Conservation (phyloP, 2,113 vertebrate genomes). For the Glaucidium brasilianum region DNA sequence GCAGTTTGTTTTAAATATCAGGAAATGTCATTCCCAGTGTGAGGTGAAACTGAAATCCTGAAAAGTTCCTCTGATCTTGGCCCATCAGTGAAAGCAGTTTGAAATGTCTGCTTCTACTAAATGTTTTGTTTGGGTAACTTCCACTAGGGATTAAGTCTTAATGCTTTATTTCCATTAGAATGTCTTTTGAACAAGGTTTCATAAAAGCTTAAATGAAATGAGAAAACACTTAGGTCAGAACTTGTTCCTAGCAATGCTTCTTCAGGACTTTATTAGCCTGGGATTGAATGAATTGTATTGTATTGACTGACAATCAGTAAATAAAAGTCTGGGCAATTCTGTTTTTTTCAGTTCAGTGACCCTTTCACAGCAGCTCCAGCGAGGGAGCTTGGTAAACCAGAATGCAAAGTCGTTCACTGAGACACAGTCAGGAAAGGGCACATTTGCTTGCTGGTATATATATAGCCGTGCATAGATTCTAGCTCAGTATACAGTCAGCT, state of each 20-base stretch:
- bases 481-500: neutral
- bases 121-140: conserved; percentile 54
- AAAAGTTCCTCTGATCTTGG: conserved; percentile 28
- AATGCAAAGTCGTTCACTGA: neutral
- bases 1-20: neutral
- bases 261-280: neutral
- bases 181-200: conserved; percentile 18
- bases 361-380: neutral
- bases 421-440: neutral
- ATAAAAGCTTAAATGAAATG: conserved; percentile 43
- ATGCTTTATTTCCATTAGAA: conserved; percentile 53
- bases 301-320: conserved; percentile 3
- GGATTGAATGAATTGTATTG: neutral
- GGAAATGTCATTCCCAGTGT: conserved; percentile 1
- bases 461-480: accelerated
- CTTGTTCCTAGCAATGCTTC: neutral
- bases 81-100: conserved; percentile 13
- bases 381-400: neutral
- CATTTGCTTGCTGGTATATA: neutral
- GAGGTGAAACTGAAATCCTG: conserved; percentile 23
- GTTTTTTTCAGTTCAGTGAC: neutral
- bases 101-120: conserved; percentile 6
- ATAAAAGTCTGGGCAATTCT: neutral
- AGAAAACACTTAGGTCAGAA: conserved; percentile 10
- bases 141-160: conserved; percentile 30